These are phyloP conservation scores for Phylloscopus whistleri DNA, from an alignment of 2,113 vertebrate genomes.

Conservation along the genomic window DNA sequence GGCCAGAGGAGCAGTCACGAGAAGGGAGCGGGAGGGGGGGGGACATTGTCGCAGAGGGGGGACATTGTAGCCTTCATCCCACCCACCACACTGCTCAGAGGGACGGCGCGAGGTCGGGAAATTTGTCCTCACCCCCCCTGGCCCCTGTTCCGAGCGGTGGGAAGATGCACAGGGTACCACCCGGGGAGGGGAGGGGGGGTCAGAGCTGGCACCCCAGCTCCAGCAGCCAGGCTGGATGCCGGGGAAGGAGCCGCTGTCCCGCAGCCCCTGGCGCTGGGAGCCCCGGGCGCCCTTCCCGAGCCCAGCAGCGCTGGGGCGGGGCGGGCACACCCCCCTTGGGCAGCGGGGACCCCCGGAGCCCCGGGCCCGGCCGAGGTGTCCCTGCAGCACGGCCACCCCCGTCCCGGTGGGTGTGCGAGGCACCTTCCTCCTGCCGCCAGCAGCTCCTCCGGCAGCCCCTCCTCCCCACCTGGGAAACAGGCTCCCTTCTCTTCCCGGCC, in stretches of 20 bases:
- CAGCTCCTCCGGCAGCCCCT: slow-evolving; percentile 42
- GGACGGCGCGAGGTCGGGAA: not conserved
- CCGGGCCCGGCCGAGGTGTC: not conserved
- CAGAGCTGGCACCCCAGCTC: not conserved
- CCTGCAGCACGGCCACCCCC: not conserved
- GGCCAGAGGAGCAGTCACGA: not conserved
- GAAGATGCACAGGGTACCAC: not conserved
- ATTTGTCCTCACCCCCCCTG: not conserved
- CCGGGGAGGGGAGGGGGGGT: fast-evolving
- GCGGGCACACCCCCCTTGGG: not conserved
- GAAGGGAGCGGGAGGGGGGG: not conserved
- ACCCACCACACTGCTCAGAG: not conserved
- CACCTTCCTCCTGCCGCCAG: not conserved
- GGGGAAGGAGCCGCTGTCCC: not conserved
- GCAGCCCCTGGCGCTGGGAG: not conserved
- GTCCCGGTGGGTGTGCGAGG: not conserved
- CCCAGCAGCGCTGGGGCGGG: not conserved
- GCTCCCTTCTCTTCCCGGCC: slow-evolving; percentile 35
- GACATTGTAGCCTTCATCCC: not conserved
- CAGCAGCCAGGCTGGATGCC: not conserved
- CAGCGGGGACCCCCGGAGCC: not conserved
- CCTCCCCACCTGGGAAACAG: slow-evolving; percentile 72
- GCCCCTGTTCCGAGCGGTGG: not conserved
- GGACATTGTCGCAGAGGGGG: too few relatives aligned
- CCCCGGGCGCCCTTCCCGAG: not conserved